Percentiles rank a stretch among this genome's conserved stretches.
These are phyloP conservation scores for Hipposideros armiger DNA, from an alignment of 2,113 vertebrate species.

Conservation along the genomic window DNA sequence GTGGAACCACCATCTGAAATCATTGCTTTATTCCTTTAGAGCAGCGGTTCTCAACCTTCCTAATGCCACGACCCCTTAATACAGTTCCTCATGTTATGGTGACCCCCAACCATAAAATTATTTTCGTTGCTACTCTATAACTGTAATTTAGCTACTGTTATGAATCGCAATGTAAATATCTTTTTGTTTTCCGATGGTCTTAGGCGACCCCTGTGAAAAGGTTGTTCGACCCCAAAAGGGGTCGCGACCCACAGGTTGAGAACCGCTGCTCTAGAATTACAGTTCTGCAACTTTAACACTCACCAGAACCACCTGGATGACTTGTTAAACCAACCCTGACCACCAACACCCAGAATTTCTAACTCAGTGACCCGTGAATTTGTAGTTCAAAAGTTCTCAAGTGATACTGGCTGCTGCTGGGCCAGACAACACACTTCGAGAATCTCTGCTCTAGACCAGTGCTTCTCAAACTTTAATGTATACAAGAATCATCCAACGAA, in stretches of 20 bases:
- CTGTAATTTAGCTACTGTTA: no score
- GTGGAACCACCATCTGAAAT: neutral
- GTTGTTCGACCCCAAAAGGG: no score
- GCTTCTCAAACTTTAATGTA: neutral
- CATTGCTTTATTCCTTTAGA: neutral
- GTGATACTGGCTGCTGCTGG: neutral
- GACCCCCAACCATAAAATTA: no score
- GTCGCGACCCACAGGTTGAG: no score
- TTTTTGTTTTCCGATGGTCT: no score
- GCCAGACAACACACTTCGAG: neutral
- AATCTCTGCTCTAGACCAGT: neutral
- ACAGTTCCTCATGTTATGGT: no score
- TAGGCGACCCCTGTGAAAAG: no score
- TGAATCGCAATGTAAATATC: no score
- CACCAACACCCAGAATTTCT: neutral
- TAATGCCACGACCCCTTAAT: no score
- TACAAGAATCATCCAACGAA: neutral
- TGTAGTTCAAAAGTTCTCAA: neutral
- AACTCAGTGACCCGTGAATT: neutral
- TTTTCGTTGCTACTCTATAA: no score
- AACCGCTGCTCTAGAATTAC: neutral
- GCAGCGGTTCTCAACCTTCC: no score
- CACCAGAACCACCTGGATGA: neutral
- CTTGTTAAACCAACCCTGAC: neutral
- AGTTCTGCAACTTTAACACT: slow-evolving; percentile 27